Evolutionary conservation across 2,113 vertebrate species (phyloP).

Genomic region (Cephalopholis sonnerati): DNA sequence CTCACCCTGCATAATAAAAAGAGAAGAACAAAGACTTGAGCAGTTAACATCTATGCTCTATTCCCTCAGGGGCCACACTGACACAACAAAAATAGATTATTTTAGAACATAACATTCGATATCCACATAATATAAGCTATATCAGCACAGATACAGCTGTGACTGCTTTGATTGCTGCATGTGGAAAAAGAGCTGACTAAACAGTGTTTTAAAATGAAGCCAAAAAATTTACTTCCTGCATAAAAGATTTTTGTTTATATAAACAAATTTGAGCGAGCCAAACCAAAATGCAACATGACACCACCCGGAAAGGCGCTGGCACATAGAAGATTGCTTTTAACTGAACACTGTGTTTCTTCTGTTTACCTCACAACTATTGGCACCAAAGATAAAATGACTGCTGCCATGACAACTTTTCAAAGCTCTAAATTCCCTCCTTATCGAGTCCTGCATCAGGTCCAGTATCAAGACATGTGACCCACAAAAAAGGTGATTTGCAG

Average conservation of each 20-base stretch:
- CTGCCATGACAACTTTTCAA: neutral
- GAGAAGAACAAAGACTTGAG: slow-evolving; percentile 35
- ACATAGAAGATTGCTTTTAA: too few relatives aligned
- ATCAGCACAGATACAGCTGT: neutral
- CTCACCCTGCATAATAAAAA: slow-evolving; percentile 44
- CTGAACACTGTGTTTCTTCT: neutral
- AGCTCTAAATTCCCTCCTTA: neutral
- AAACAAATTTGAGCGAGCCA: too few relatives aligned
- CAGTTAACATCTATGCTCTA: neutral
- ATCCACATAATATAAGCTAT: neutral
- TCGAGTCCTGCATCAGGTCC: too few relatives aligned
- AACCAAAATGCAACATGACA: too few relatives aligned
- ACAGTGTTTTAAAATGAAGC: neutral
- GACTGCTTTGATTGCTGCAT: neutral
- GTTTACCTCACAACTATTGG: too few relatives aligned
- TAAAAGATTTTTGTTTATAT: neutral
- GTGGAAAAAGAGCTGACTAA: neutral
- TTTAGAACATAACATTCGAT: neutral
- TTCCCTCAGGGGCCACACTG: neutral
- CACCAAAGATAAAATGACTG: neutral
- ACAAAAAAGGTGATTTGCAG: too few relatives aligned
- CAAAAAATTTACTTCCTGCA: neutral
- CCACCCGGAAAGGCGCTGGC: too few relatives aligned
- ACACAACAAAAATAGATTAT: neutral
- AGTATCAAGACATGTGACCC: too few relatives aligned